A percentile compares a stretch with the other conserved stretches of the same genome.
phyloP scores from a whole-genome alignment of 2,113 vertebrate species.

The Ranitomeya imitator region DNA sequence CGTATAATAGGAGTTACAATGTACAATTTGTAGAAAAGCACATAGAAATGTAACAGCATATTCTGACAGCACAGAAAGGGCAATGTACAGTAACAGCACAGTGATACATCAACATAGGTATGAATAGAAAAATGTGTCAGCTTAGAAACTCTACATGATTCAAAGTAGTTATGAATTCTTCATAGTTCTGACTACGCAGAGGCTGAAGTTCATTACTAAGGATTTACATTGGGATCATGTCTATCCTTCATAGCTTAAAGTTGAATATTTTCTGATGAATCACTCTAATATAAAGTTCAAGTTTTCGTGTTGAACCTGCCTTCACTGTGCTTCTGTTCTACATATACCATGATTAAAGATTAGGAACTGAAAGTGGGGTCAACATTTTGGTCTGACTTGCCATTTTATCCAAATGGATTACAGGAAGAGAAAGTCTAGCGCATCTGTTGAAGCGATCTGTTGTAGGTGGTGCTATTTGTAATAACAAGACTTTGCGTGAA shows the following conservation, averaged over 20 bases:
- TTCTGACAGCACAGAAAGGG: neutral
- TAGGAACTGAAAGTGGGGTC: slow-evolving; percentile 24
- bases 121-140: neutral
- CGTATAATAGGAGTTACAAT: no score
- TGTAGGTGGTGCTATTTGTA: slow-evolving; percentile 46
- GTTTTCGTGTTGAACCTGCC: slow-evolving; percentile 45
- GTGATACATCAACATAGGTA: neutral
- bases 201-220: slow-evolving; percentile 20
- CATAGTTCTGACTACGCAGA: neutral
- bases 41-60: no score
- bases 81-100: neutral
- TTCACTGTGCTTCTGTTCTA: slow-evolving; percentile 25
- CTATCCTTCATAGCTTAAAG: slow-evolving; percentile 6
- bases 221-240: slow-evolving; percentile 25
- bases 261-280: slow-evolving; percentile 34
- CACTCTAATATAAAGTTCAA: slow-evolving; percentile 12
- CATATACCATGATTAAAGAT: slow-evolving; percentile 49
- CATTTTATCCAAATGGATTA: slow-evolving; percentile 23
- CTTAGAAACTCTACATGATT: neutral
- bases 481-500: slow-evolving; percentile 10
- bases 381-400: slow-evolving; percentile 52
- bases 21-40: no score
- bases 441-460: slow-evolving; percentile 34
- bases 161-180: neutral
- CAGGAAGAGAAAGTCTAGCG: neutral